Conservation (phyloP, 2,113 vertebrate species). For the Rhineura floridana region DNA sequence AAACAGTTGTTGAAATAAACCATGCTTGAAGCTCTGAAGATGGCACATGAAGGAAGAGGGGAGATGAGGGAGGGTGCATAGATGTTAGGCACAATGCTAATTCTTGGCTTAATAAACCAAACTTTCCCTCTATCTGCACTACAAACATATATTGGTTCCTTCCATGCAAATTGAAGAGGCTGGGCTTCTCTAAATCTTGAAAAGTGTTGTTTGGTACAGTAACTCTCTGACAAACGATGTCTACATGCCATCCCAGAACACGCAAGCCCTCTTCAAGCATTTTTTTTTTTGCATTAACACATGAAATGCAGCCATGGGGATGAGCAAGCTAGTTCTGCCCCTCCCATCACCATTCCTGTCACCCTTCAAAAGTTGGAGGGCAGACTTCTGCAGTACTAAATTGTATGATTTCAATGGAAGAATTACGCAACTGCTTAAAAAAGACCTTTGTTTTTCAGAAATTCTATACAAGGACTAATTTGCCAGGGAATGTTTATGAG, state of each 20-base stretch:
- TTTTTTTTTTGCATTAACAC: too few species aligned
- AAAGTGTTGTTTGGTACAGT: not conserved
- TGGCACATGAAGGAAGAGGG: not conserved
- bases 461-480: not conserved
- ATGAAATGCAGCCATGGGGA: too few species aligned
- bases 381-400: not conserved
- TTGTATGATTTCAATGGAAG: not conserved
- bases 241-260: not conserved
- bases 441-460: not conserved
- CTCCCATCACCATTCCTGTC: too few species aligned
- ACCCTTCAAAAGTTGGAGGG: not conserved
- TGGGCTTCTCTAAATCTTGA: not conserved
- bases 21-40: not conserved
- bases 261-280: too few species aligned
- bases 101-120: not conserved
- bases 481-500: conserved; percentile 10
- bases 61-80: not conserved
- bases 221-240: not conserved
- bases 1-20: not conserved
- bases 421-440: not conserved
- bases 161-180: not conserved
- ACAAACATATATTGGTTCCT: not conserved
- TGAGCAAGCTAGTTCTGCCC: too few species aligned
- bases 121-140: not conserved
- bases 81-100: not conserved